phyloP scores from a whole-genome alignment of 2,888 invertebrate species.

The Phrixothrix hirtus region DNA sequence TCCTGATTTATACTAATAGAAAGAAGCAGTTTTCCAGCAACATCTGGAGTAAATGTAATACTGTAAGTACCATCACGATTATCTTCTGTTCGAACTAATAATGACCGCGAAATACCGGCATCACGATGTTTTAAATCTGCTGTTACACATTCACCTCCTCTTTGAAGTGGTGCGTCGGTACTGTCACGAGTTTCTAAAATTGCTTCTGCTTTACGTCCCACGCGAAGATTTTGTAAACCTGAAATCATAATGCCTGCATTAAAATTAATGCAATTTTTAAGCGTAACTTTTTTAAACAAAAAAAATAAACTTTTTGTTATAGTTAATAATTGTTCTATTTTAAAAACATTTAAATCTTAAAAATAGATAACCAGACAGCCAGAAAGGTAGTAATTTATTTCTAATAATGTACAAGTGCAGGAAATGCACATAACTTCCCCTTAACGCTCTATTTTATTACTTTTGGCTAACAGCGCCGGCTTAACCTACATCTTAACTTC shows the following conservation, averaged over 20 bases:
- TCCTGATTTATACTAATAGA: conserved; percentile 67
- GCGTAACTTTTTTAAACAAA: no score
- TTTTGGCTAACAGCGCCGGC: no score
- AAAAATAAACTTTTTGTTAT: no score
- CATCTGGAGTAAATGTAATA: conserved; percentile 65
- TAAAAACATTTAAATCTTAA: no score
- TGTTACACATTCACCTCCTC: conserved; percentile 67
- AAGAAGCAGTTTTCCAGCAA: conserved; percentile 66
- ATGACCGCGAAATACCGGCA: conserved; percentile 52
- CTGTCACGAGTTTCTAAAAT: conserved; percentile 65
- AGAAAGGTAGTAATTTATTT: no score
- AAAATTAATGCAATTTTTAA: no score
- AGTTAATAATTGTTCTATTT: no score
- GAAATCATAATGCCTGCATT: conserved; percentile 6
- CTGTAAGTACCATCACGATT: conserved; percentile 68
- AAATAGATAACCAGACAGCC: no score
- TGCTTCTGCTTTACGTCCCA: conserved; percentile 65
- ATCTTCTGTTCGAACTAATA: conserved; percentile 62
- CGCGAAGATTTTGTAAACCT: conserved; percentile 65
- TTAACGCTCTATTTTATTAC: no score
- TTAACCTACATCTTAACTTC: no score
- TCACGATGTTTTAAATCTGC: conserved; percentile 62
- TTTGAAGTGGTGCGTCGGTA: conserved; percentile 66
- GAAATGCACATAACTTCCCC: no score
- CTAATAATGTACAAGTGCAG: no score